Evolutionary conservation across 2,888 invertebrate genomes (phyloP).

Genomic region (Eumacrocentrus americanus): DNA sequence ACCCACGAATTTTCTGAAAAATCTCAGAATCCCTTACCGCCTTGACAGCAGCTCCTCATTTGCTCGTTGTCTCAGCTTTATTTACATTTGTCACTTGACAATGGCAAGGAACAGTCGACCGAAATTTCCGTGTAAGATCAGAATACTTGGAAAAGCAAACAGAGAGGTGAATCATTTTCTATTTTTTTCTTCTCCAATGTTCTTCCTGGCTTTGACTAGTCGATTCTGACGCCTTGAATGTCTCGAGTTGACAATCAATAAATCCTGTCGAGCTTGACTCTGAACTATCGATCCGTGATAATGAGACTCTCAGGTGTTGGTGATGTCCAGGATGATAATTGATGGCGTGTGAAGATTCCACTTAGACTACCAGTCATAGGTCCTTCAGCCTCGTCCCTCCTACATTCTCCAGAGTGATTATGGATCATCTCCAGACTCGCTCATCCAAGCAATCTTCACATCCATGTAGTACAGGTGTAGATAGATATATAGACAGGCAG

Average conservation of each 20-base stretch:
- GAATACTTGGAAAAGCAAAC: too few relatives aligned
- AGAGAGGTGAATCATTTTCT: too few relatives aligned
- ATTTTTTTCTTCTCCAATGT: background rate
- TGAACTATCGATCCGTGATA: background rate
- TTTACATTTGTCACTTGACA: background rate
- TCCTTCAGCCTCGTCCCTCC: conserved; percentile 11
- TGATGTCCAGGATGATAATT: conserved; percentile 17
- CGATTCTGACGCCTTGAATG: background rate
- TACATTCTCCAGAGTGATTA: conserved; percentile 8
- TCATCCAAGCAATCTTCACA: conserved; percentile 3
- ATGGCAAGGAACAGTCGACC: too few relatives aligned
- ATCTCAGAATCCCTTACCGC: background rate
- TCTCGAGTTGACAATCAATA: background rate
- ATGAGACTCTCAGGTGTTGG: background rate
- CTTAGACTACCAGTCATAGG: background rate
- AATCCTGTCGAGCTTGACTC: background rate
- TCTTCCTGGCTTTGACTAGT: background rate
- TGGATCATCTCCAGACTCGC: conserved; percentile 14
- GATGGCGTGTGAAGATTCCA: conserved; percentile 6
- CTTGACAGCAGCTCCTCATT: too few relatives aligned
- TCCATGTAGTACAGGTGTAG: background rate
- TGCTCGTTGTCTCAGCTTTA: background rate
- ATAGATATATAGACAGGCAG: background rate
- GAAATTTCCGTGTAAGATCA: too few relatives aligned
- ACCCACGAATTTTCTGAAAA: conserved; percentile 1